These are phyloP conservation scores for Rhegmatorhina hoffmannsi DNA, from an alignment of 2,113 vertebrate genomes.

Conservation along the genomic window DNA sequence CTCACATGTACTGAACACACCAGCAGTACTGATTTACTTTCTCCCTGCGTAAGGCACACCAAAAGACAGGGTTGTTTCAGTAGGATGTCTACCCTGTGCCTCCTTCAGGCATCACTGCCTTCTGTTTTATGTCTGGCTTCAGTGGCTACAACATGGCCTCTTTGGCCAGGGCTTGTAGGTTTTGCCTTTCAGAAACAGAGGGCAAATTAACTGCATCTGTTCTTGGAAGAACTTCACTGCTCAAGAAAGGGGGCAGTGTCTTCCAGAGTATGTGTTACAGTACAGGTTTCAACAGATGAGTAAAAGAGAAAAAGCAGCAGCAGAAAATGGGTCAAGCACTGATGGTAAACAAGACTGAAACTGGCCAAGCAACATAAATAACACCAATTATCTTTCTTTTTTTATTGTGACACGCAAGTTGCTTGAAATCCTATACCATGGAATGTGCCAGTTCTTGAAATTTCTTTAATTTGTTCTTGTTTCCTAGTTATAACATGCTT, in stretches of 20 bases:
- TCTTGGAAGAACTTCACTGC: neutral
- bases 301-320: slow-evolving; percentile 9
- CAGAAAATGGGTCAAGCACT: neutral
- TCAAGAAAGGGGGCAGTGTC: neutral
- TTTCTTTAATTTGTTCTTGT: slow-evolving; percentile 29
- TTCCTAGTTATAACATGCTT: slow-evolving; percentile 52
- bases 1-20: neutral
- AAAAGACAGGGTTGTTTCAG: neutral
- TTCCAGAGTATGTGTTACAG: neutral
- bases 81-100: neutral
- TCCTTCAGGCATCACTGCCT: neutral
- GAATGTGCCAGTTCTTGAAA: neutral
- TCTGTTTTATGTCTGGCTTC: neutral
- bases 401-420: neutral
- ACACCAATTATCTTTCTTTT: neutral
- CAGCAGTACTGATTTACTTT: neutral
- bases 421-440: neutral
- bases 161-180: neutral
- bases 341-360: slow-evolving; percentile 35
- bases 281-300: neutral
- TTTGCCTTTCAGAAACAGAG: neutral
- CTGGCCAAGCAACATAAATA: slow-evolving; percentile 35
- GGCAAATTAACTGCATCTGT: neutral
- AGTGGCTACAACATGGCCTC: rapidly evolving
- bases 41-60: rapidly evolving